phyloP scores from a whole-genome alignment of 2,888 invertebrate species.

The Onchidella celtica region DNA sequence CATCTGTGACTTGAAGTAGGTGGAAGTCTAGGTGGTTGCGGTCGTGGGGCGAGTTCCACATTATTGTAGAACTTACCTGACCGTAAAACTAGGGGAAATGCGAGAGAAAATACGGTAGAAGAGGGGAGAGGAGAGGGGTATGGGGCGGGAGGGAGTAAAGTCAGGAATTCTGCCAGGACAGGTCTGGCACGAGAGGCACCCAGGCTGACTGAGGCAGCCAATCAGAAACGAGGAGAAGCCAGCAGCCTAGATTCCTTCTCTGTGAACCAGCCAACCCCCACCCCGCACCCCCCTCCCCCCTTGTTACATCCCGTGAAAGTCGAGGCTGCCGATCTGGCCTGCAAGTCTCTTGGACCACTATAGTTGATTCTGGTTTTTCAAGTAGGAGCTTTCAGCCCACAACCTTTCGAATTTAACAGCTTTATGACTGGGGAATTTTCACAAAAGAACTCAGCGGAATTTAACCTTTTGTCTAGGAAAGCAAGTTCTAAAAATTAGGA shows the following conservation, averaged over 20 bases:
- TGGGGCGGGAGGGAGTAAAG: neutral
- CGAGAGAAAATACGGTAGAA: neutral
- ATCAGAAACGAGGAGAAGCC: neutral
- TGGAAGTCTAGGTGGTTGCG: neutral
- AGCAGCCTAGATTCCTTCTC: conserved; percentile 15
- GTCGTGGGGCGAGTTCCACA: neutral
- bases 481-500: neutral
- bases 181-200: neutral
- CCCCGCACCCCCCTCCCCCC: neutral
- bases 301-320: too few relatives aligned
- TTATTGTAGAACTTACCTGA: neutral
- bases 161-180: conserved; percentile 12
- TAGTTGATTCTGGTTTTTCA: conserved; percentile 56
- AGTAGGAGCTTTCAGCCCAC: conserved; percentile 53
- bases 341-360: conserved; percentile 20
- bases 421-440: conserved; percentile 16
- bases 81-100: neutral
- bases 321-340: neutral
- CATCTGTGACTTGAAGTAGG: neutral
- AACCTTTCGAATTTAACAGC: conserved; percentile 26
- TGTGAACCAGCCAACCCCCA: neutral
- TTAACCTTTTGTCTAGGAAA: neutral
- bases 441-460: neutral
- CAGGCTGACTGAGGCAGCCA: neutral
- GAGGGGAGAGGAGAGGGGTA: neutral